phyloP scores from a whole-genome alignment of 2,113 vertebrate genomes.

The Sprattus sprattus region DNA sequence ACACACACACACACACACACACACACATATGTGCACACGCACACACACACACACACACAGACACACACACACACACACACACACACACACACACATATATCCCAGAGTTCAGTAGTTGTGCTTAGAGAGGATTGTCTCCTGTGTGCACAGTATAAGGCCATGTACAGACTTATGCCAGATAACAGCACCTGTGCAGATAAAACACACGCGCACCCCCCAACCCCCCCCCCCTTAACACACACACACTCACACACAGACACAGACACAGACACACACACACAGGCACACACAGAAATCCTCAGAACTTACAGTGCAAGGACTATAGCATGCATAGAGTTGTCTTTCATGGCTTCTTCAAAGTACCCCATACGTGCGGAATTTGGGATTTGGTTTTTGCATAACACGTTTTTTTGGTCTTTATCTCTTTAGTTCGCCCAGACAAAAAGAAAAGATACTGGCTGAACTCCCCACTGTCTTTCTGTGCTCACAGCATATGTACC shows the following conservation, averaged over 20 bases:
- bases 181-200: slow-evolving; percentile 23
- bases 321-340: background rate
- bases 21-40: background rate
- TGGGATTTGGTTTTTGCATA: background rate
- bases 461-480: background rate
- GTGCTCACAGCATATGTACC: background rate
- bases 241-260: background rate
- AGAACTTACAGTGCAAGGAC: background rate
- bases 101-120: background rate
- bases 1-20: background rate
- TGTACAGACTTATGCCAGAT: background rate
- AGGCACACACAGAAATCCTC: background rate
- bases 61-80: background rate
- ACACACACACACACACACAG: background rate
- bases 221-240: too few species aligned
- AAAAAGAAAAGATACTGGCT: background rate
- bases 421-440: background rate
- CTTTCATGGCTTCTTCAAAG: background rate
- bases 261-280: slow-evolving; percentile 6
- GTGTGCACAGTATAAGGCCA: background rate
- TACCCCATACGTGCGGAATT: background rate
- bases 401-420: background rate
- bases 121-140: background rate
- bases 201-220: background rate
- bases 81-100: background rate